Evolutionary conservation across 2,888 invertebrate species (phyloP), one percentile per base, ranked within the genome.

Genomic region (Himalopsyche tibetana): DNA sequence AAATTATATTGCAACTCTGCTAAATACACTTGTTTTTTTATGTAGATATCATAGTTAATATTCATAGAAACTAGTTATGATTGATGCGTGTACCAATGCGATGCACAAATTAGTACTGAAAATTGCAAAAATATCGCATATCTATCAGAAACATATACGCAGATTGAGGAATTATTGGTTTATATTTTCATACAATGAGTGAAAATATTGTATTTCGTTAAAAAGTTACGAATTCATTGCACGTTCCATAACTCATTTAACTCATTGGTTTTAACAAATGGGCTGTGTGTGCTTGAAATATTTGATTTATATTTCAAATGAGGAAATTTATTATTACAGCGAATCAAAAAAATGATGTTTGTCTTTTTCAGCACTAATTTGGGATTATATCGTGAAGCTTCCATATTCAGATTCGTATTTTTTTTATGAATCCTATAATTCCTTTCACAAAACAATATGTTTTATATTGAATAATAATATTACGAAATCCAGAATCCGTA

Each of bases 381-480:
- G 74, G 12, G 74, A 74, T 74, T 74, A 74, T 12, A n/a, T 36
- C 38, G 74, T 74, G 6, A 74, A 74, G 36, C 74, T 74, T 74
- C 38, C 36, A 36, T 74, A 38, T 74, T 38, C 12, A 15, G 38
- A 36, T 36, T 38, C 38, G 38, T 36, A 38, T 36, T 8, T 38
- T 74, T 82, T 17, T 42, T 8, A 82, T 36, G 51, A 51, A 55
- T 56, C 51, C 79, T 28, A n/a, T 6, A 82, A 42, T 79, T 55
- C 82, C 82, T 80, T 63, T 38, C 80, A 8, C 83, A 81, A 81
- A 83, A 83, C 36, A 85, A 83, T 85, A 51, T 63, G 82, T 45
- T 80, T n/a, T 42, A 40, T 17, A 36, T 85, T 15, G 51, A 38
- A 81, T 55, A 42, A 80, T 55, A 80, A 45, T 17, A 38, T 36